Conservation (phyloP, 1,140 invertebrate genomes). For the Saccostrea glomerata region DNA sequence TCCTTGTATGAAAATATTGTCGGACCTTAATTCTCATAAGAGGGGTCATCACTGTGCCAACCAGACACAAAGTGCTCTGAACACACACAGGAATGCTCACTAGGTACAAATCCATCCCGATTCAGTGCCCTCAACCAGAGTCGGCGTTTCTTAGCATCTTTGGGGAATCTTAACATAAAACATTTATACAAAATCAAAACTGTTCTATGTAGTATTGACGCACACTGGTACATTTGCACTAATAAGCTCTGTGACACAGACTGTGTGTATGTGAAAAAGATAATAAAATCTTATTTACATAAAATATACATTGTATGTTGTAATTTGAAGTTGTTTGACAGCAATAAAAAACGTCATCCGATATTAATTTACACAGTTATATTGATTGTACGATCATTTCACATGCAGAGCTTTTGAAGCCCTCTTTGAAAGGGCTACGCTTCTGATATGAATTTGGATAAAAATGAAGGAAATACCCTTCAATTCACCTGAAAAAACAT, state of each 20-base stretch:
- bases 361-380: conserved; percentile 3
- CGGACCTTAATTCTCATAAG: too few relatives aligned
- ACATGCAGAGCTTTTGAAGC: background rate
- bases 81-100: too few relatives aligned
- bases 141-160: background rate
- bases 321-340: background rate
- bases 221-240: background rate
- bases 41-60: too few relatives aligned
- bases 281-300: background rate
- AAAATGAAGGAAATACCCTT: background rate
- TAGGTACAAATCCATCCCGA: too few relatives aligned
- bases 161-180: conserved; percentile 22
- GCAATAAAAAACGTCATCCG: background rate
- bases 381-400: background rate
- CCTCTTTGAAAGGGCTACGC: background rate
- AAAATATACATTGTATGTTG: background rate
- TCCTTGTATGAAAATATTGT: too few relatives aligned
- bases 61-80: too few relatives aligned
- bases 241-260: background rate
- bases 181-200: background rate
- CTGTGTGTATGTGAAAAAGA: background rate
- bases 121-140: too few relatives aligned
- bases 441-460: background rate
- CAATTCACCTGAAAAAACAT: conserved; percentile 7
- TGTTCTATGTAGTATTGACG: too few relatives aligned